Conservation (phyloP, 2,797 vertebrate species). For the Malacoctenus gilli region DNA sequence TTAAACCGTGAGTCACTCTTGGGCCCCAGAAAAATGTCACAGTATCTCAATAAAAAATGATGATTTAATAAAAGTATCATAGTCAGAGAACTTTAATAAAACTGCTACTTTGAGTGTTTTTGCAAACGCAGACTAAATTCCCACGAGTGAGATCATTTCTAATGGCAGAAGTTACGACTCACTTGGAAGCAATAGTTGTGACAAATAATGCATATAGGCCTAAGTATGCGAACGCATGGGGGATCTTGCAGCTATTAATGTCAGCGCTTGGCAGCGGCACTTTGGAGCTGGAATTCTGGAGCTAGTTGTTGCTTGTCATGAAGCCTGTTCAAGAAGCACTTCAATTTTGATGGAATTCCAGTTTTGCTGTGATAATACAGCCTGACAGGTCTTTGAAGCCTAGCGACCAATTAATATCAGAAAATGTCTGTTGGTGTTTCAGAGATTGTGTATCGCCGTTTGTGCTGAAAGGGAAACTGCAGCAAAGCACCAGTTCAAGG, state of each 20-base stretch:
- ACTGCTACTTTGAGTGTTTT: conserved; percentile 5
- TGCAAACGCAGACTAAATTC: not conserved
- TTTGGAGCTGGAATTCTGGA: conserved; percentile 65
- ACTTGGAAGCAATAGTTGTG: conserved; percentile 42
- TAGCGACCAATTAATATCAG: conserved; percentile 41
- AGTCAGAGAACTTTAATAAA: conserved; percentile 17
- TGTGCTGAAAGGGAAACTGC: conserved; percentile 14
- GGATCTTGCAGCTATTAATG: conserved; percentile 73
- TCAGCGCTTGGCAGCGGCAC: conserved; percentile 54
- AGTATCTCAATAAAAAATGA: conserved; percentile 10
- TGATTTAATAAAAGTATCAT: conserved; percentile 34
- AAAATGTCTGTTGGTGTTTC: conserved; percentile 22
- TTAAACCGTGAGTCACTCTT: not conserved
- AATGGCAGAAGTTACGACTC: conserved; percentile 18
- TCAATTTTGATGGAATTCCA: conserved; percentile 58
- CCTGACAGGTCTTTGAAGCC: conserved; percentile 55
- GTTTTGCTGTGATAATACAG: conserved; percentile 48
- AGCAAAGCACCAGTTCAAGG: conserved; percentile 7
- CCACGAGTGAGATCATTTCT: conserved; percentile 25
- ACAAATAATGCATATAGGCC: conserved; percentile 43
- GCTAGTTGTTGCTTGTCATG: conserved; percentile 70
- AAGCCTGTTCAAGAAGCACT: conserved; percentile 58
- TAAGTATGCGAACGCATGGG: conserved; percentile 30
- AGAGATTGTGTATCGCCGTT: conserved; percentile 18
- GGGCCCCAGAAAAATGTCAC: conserved; percentile 2